phyloP scores from a whole-genome alignment of 1,140 invertebrate species.

The Phthorimaea operculella region DNA sequence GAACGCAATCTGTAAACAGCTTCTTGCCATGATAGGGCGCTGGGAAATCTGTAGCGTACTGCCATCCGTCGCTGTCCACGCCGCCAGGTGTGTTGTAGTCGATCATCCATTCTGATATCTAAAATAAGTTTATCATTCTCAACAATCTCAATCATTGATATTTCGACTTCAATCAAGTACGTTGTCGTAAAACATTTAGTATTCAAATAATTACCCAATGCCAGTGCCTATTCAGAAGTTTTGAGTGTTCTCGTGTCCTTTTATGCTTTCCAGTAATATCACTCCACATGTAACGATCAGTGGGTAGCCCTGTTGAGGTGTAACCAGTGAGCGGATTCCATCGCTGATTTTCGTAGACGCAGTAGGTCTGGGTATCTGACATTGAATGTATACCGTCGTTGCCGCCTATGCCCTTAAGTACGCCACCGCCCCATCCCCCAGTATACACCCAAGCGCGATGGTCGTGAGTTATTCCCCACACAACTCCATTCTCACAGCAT shows the following conservation, averaged over 20 bases:
- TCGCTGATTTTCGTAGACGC: constrained; percentile 93
- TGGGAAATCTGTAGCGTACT: constrained; percentile 93
- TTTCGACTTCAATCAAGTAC: too few relatives aligned
- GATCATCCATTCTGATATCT: constrained; percentile 89
- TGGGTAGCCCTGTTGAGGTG: constrained; percentile 84
- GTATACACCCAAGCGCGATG: constrained; percentile 87
- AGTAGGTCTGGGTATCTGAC: constrained; percentile 85
- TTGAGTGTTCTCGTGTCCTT: constrained; percentile 84
- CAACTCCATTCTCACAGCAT: constrained; percentile 78
- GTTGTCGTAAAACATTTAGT: too few relatives aligned
- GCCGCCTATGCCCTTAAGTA: constrained; percentile 77
- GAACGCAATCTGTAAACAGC: constrained; percentile 88
- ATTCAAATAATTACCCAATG: constrained; percentile 76
- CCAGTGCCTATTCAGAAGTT: constrained; percentile 87
- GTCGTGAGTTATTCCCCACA: constrained; percentile 90
- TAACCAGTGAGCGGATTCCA: constrained; percentile 94
- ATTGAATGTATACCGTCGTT: constrained; percentile 80
- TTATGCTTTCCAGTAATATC: constrained; percentile 85
- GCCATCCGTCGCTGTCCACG: constrained; percentile 92
- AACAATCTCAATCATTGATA: not conserved
- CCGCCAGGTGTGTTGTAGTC: constrained; percentile 91
- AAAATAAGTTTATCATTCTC: constrained; percentile 9
- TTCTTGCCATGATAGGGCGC: constrained; percentile 86
- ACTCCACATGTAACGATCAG: constrained; percentile 91
- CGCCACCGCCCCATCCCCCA: constrained; percentile 84